These are phyloP conservation scores for Carabus problematicus DNA, from an alignment of 2,888 invertebrate species.

Conservation along the genomic window DNA sequence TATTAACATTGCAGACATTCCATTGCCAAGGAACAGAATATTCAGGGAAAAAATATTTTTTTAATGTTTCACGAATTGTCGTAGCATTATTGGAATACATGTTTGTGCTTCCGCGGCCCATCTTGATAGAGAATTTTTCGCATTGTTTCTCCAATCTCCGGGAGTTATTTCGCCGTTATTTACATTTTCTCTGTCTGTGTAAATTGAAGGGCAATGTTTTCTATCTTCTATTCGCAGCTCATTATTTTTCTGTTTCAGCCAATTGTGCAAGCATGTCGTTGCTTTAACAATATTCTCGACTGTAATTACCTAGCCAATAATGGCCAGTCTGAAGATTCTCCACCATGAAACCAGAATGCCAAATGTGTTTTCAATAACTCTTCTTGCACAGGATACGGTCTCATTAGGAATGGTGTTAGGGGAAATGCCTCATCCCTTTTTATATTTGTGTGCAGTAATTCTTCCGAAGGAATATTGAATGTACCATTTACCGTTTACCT, in stretches of 20 bases:
- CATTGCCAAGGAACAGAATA: constrained; percentile 21
- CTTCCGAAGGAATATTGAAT: neutral
- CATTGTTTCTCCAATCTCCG: constrained; percentile 11
- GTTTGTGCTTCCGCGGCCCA: constrained; percentile 7
- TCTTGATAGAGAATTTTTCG: constrained; percentile 3
- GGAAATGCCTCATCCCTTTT: constrained; percentile 48
- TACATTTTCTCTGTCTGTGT: constrained; percentile 10
- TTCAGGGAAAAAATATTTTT: constrained; percentile 15
- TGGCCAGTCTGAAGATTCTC: constrained; percentile 8
- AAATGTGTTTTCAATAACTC: constrained; percentile 17
- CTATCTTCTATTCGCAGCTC: neutral
- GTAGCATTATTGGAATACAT: constrained; percentile 7
- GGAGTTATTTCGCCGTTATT: constrained; percentile 1
- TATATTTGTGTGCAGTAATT: constrained; percentile 36
- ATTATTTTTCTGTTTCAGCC: constrained; percentile 15
- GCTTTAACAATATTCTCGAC: constrained; percentile 20
- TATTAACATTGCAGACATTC: constrained; percentile 10
- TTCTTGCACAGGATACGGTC: constrained; percentile 45
- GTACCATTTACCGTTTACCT: neutral
- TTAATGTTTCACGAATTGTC: constrained; percentile 10
- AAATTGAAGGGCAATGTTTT: constrained; percentile 12
- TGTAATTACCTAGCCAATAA: constrained; percentile 12
- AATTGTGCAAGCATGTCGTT: constrained; percentile 19
- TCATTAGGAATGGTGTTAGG: constrained; percentile 44
- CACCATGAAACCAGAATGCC: constrained; percentile 14